Evolutionary conservation across 2,113 vertebrate genomes (phyloP).

Genomic region (Callocephalon fimbriatum): DNA sequence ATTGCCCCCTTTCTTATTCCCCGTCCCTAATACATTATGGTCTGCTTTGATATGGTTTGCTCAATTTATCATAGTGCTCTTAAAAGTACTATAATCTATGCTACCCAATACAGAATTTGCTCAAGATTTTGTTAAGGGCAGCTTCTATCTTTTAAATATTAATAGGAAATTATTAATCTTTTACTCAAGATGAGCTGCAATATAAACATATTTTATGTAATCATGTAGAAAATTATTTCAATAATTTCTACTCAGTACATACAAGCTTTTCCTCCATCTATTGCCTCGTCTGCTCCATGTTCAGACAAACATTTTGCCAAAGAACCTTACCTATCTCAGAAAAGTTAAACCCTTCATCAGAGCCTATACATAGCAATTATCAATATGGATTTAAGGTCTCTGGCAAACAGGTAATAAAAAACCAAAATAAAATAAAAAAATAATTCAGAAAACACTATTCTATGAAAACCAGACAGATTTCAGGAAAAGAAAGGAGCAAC

Average conservation of each 20-base stretch:
- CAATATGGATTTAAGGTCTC: background rate
- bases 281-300: background rate
- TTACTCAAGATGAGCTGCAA: background rate
- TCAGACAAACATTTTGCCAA: background rate
- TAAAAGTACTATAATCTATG: background rate
- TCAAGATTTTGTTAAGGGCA: background rate
- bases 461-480: background rate
- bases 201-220: background rate
- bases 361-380: background rate
- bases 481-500: background rate
- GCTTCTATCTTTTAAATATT: background rate
- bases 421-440: background rate
- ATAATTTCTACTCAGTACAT: background rate
- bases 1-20: background rate
- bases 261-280: background rate
- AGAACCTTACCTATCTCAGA: background rate
- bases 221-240: background rate
- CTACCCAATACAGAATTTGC: background rate
- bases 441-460: background rate
- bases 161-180: background rate
- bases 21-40: background rate
- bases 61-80: background rate
- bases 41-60: background rate
- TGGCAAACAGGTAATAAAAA: background rate
- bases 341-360: background rate